Evolutionary conservation across 2,797 vertebrate species (phyloP), one percentile per base, ranked within the genome.

Genomic region (Premnoplex brunnescens): DNA sequence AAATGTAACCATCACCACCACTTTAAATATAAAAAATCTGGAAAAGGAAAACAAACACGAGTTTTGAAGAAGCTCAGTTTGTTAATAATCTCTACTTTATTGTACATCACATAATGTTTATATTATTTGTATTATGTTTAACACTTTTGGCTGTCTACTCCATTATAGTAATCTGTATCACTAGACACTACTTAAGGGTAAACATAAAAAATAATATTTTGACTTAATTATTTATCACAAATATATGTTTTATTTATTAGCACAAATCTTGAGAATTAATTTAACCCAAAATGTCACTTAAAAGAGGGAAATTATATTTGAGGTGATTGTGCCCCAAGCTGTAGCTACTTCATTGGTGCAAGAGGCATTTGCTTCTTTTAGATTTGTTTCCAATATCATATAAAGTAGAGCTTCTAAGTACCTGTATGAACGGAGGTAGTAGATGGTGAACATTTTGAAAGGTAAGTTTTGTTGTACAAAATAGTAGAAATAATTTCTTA

Each of bases 21-120:
- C 55, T 84, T 96, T 52, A 74, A 95, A 76, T 14, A 39, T 55
- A 32, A 84, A 81, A 90, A n/a, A 19, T 78, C 89, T 83, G 72
- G 82, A 59, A 91, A 59, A 54, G 23, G n/a, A 51, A 85, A 71
- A 34, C 4, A 36, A 67, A 7, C 15, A 28, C 0, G 3, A 66
- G 13, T 39, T 92, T 74, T 71, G 60, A 77, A 2, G 17, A 18
- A 85, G 17, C 13, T 73, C 55, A 58, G 8, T 6, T 13, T 84
- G 26, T 69, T 69, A 58, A 64, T 18, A 52, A 66, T 11, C 8
- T 71, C 60, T 28, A 49, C 8, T 39, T 68, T 41, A 63, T 32
- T 59, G 34, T 46, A 49, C 0, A 0, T 27, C 12, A 30, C 3
- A 12, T 46, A 51, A 51, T 19, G 3, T 60, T 74, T 77, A 49